Conservation (phyloP, 2,888 invertebrate species). For the Anodontia alba region DNA sequence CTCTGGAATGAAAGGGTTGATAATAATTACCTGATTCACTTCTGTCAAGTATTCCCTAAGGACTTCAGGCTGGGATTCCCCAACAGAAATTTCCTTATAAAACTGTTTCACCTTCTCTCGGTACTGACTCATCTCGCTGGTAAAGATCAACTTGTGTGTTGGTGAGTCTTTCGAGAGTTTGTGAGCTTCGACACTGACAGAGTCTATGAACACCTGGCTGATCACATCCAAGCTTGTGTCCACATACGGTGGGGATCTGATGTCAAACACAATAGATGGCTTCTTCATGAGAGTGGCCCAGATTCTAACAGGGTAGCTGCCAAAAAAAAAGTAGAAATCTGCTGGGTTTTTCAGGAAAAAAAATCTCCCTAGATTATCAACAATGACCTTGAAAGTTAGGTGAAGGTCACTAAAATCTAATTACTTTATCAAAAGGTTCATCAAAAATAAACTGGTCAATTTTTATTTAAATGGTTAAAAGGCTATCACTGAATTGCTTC, state of each 20-base stretch:
- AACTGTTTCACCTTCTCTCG: slow-evolving; percentile 48
- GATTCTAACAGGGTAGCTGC: slow-evolving; percentile 63
- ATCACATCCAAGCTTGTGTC: slow-evolving; percentile 62
- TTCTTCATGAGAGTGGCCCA: slow-evolving; percentile 58
- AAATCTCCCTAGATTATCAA: too few species aligned
- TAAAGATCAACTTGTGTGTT: slow-evolving; percentile 50
- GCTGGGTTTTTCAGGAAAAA: too few species aligned
- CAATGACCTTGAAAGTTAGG: too few species aligned
- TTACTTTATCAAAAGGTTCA: too few species aligned
- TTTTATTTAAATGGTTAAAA: too few species aligned
- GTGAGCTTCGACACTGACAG: slow-evolving; percentile 46
- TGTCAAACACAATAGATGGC: slow-evolving; percentile 66
- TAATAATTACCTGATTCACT: slow-evolving; percentile 36
- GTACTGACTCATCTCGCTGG: slow-evolving; percentile 45
- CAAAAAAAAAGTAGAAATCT: not conserved
- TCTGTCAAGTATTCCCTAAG: slow-evolving; percentile 36
- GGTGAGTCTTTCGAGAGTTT: slow-evolving; percentile 49
- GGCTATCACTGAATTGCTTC: too few species aligned
- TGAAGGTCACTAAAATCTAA: too few species aligned
- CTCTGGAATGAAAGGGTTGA: too few species aligned
- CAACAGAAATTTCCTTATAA: slow-evolving; percentile 36
- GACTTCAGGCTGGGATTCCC: slow-evolving; percentile 21
- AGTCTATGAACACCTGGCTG: slow-evolving; percentile 64
- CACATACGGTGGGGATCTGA: slow-evolving; percentile 53
- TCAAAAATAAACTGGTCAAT: too few species aligned